Evolutionary conservation across 23 tunicate species (phyloP), one percentile per base, ranked within the genome.

Genomic region (Ascidia mentula): DNA sequence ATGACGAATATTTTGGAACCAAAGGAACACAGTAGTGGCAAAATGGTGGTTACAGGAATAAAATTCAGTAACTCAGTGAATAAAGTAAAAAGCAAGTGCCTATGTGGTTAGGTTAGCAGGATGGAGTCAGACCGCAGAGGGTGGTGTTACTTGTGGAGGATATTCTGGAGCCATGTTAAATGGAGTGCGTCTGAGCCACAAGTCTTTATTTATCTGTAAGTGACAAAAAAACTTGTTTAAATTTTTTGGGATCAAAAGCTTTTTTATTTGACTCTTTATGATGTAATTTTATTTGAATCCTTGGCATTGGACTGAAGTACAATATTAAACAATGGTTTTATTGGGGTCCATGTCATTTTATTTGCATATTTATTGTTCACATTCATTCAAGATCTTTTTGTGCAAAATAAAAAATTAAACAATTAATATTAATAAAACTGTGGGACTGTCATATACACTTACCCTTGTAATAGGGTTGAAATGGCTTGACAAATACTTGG

Each of bases 81-180:
- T 36, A 71, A n/a, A 20, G 65, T 36, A 37, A 75, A 75, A 12
- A 39, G 53, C 59, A 42, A 40, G 75, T 71, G 38, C 75, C 1
- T 18, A 17, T 20, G 20, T 20, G 4, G 13, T 5, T 53, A 53
- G 13, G n/a, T n/a, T n/a, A 53, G 65, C 13, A 53, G 7, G 65
- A 9, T 28, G 30, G 35, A 78, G 82, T 69, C 61, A 84, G 38
- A 76, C 76, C 0, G 72, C 82, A 13, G 88, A 78, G 6, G 97
- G 90, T 9, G 86, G 90, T 28, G 76, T 60, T 0, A 91, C 88
- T 31, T 72, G 69, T 28, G 97, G 97, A 0, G 97, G 97, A 61
- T 86, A 82, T 78, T 91, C 97, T 31, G 97, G 97, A 0, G 97
- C 97, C 97, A 91, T 86, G 60, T 91, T 91, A 73, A 91, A 91